Base-by-base conservation (phyloP, 2,888 invertebrate species). In the Dynastes maya region DNA sequence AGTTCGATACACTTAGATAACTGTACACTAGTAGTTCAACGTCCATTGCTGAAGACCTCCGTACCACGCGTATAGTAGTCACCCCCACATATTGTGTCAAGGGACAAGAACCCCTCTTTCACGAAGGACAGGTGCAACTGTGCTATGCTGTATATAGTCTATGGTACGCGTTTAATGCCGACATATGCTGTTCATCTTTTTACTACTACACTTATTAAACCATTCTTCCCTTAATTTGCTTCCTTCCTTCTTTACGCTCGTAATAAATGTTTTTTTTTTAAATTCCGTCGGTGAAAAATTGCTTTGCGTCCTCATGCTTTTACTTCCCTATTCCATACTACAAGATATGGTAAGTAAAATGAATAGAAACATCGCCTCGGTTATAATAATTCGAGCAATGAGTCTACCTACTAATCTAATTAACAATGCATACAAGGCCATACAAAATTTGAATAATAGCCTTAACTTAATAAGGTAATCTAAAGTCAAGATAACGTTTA, bases 1-100 rank as follows among this genome's bases (percentile, higher is more conserved):
- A 79, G 79, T 79, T 79, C 79, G 79, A 79, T 79, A 79, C 79
- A 70, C 76, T 79, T 68, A 79, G 79, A 79, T 79, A 79, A 79
- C 79, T 79, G 79, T 79, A 77, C 64, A 70, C 65, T 64, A 74
- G 45, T 77, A 72, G 79, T 79, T 79, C 79, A 79, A 79, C 77
- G 79, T 79, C 79, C 78, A 78, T 72, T 64, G 78, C 32, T 72
- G 72, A 64, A 78, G 78, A 72, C 78, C 72, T 78, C 55, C 53
- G 53, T 27, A 71, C 61, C 78, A 78, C 61, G 71, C 58, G 58
- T 37, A 32, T 74, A 63, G 53, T 61, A 76, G 65, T 76, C 76
- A 76, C 64, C 76, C 76, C 67, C 64, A 76, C 76, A 76, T 49
- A 76, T 61, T 74, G 61, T 63, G 22, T 76, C 37, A 64, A 76